Conservation (phyloP, 2,888 invertebrate species). For the Apotomis betuletana region DNA sequence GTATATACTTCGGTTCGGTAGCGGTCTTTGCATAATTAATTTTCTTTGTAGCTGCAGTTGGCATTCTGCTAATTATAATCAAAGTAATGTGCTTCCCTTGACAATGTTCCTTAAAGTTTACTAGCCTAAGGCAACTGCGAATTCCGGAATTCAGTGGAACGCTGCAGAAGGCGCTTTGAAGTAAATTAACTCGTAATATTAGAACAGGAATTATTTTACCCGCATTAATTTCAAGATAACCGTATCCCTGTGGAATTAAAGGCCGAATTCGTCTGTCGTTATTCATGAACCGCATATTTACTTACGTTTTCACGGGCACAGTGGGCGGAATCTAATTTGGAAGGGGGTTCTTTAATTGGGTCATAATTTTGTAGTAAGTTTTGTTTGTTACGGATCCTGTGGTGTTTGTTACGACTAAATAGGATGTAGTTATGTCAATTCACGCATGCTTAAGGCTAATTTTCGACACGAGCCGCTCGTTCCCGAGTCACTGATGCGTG, state of each 20-base stretch:
- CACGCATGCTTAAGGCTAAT: conserved; percentile 48
- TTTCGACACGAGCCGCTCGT: conserved; percentile 45
- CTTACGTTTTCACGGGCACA: conserved; percentile 44
- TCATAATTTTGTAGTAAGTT: conserved; percentile 56
- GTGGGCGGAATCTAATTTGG: conserved; percentile 57
- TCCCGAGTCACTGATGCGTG: conserved; percentile 24
- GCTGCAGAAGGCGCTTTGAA: conserved; percentile 39
- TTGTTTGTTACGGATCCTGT: conserved; percentile 48
- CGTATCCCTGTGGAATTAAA: conserved; percentile 24
- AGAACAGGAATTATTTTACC: conserved; percentile 27
- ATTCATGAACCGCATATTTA: conserved; percentile 39
- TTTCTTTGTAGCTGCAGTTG: conserved; percentile 31
- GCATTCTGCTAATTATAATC: conserved; percentile 36
- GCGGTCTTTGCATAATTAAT: conserved; percentile 8
- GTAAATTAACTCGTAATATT: conserved; percentile 45
- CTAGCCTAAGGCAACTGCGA: conserved; percentile 29
- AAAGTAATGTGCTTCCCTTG: conserved; percentile 31
- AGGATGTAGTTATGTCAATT: conserved; percentile 48
- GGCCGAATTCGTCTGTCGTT: conserved; percentile 28
- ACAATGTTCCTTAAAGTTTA: conserved; percentile 33
- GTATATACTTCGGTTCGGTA: too few relatives aligned
- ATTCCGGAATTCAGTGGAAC: conserved; percentile 33
- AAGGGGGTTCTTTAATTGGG: conserved; percentile 59
- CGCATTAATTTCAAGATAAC: conserved; percentile 29
- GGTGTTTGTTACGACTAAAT: conserved; percentile 49